These are phyloP conservation scores for Phrynocephalus vlangalii DNA, from an alignment of 2,797 vertebrate genomes.

Conservation along the genomic window DNA sequence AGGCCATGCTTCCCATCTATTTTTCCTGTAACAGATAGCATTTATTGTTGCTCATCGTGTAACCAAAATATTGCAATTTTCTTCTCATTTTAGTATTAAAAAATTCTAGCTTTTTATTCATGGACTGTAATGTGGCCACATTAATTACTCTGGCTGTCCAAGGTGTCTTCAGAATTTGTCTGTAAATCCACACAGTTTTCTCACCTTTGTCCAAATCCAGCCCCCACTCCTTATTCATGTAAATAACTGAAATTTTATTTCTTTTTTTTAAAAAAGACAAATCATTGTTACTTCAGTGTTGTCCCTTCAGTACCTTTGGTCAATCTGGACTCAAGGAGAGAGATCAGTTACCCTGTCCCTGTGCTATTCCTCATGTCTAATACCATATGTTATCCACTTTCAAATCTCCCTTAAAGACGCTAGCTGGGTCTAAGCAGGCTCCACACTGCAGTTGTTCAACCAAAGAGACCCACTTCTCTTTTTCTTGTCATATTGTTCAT, in stretches of 20 bases:
- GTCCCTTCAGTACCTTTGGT: neutral
- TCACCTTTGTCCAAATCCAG: too few relatives aligned
- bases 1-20: too few relatives aligned
- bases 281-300: neutral
- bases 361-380: neutral
- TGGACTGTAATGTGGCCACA: too few relatives aligned
- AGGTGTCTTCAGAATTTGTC: too few relatives aligned
- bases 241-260: slow-evolving; percentile 3
- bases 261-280: neutral
- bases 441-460: neutral
- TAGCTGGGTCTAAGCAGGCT: neutral
- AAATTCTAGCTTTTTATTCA: too few relatives aligned
- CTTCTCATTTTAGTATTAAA: too few relatives aligned
- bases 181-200: too few relatives aligned
- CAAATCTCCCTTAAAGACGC: neutral
- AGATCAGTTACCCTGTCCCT: neutral
- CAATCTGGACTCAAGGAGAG: neutral
- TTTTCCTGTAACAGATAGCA: too few relatives aligned
- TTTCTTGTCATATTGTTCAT: neutral
- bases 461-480: neutral
- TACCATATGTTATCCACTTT: neutral
- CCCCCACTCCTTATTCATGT: too few relatives aligned
- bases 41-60: too few relatives aligned
- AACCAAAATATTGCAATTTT: too few relatives aligned
- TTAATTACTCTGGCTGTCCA: too few relatives aligned